Conservation (phyloP, 2,888 invertebrate genomes). For the Dorcus hopei region DNA sequence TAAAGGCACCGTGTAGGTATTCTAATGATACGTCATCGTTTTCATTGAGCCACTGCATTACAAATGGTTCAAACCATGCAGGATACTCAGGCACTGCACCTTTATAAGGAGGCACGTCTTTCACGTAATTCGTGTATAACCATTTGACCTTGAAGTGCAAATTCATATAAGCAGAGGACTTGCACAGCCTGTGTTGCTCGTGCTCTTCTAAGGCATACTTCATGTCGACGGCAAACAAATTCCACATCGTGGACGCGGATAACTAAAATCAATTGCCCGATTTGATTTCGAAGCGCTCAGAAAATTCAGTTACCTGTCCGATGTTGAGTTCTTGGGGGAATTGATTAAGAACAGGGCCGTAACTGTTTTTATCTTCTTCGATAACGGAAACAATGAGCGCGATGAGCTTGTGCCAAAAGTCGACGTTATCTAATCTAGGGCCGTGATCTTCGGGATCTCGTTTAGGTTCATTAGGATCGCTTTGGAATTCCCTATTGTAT, state of each 20-base stretch:
- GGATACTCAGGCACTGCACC: constrained; percentile 98
- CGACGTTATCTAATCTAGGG: constrained; percentile 83
- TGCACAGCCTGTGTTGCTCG: constrained; percentile 91
- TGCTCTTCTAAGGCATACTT: constrained; percentile 98
- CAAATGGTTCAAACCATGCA: constrained; percentile 99
- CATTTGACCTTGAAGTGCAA: constrained; percentile 99
- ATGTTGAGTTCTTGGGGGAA: constrained; percentile 99
- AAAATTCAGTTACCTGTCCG: constrained; percentile 66
- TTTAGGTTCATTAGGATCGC: constrained; percentile 87
- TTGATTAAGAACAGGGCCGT: constrained; percentile 96
- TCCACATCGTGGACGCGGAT: constrained; percentile 98
- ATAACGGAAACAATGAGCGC: constrained; percentile 97
- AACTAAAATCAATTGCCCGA: constrained; percentile 54
- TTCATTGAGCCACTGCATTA: constrained; percentile 99
- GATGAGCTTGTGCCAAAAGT: constrained; percentile 98
- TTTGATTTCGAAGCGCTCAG: background rate
- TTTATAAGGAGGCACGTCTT: constrained; percentile 95
- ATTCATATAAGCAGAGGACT: constrained; percentile 99
- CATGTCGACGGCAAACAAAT: constrained; percentile 93
- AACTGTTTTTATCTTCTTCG: constrained; percentile 97
- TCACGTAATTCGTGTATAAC: constrained; percentile 96
- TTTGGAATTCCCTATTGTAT: constrained; percentile 88
- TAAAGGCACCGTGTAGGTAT: constrained; percentile 97
- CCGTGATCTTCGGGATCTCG: constrained; percentile 85
- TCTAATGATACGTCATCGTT: constrained; percentile 99